Evolutionary conservation across 2,113 vertebrate species (phyloP).

Genomic region (Ictalurus punctatus): DNA sequence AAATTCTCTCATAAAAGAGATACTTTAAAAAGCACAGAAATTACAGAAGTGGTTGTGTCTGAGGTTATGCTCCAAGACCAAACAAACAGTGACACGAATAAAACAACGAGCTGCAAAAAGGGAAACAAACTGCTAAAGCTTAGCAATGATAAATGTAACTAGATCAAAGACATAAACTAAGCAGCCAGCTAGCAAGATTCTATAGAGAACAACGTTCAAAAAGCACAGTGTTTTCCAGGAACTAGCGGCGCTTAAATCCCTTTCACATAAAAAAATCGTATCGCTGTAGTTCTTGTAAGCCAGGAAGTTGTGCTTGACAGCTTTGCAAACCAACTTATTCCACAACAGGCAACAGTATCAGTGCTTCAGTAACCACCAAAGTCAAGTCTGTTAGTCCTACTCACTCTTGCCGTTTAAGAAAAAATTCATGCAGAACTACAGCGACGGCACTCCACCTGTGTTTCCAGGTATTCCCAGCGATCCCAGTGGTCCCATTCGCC

Average conservation of each 20-base stretch:
- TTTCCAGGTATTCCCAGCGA: slow-evolving; percentile 51
- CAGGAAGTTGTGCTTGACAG: slow-evolving; percentile 12
- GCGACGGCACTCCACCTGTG: slow-evolving; percentile 42
- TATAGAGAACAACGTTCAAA: not conserved
- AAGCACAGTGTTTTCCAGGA: not conserved
- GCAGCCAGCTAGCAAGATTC: not conserved
- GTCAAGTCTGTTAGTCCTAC: slow-evolving; percentile 11
- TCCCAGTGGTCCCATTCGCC: slow-evolving; percentile 49
- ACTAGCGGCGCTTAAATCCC: not conserved
- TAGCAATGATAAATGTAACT: not conserved
- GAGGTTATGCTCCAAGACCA: slow-evolving; percentile 7
- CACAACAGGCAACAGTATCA: not conserved
- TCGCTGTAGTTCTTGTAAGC: not conserved
- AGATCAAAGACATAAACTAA: not conserved
- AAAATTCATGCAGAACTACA: slow-evolving; percentile 13
- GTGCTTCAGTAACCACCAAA: not conserved
- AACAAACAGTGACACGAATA: not conserved
- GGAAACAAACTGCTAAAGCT: not conserved
- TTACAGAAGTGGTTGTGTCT: slow-evolving; percentile 35
- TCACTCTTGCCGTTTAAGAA: slow-evolving; percentile 9
- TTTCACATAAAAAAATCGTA: not conserved
- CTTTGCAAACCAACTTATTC: not conserved
- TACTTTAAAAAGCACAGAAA: slow-evolving; percentile 12
- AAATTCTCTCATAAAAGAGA: slow-evolving; percentile 1
- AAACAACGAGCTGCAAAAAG: not conserved